These are phyloP conservation scores for Mormyrops attenuatus DNA, from an alignment of 2,797 vertebrate species.

Conservation along the genomic window DNA sequence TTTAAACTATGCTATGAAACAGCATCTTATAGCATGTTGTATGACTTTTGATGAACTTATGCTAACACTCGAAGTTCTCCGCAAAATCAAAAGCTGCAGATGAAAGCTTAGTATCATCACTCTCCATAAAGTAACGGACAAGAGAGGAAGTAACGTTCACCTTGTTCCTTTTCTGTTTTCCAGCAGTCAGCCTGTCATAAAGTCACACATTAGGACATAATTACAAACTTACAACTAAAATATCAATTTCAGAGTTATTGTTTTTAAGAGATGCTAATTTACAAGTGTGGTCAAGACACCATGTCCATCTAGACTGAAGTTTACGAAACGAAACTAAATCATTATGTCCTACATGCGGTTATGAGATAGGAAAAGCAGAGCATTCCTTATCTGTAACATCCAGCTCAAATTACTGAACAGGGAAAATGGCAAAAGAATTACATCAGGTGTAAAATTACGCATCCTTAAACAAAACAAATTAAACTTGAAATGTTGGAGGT, in stretches of 20 bases:
- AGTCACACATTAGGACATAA: not conserved
- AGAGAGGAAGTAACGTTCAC: not conserved
- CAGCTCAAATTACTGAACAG: not conserved
- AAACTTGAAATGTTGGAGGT: not conserved
- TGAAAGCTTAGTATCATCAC: not conserved
- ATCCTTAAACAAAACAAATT: not conserved
- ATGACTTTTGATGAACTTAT: not conserved
- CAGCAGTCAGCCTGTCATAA: not conserved
- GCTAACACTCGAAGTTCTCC: not conserved
- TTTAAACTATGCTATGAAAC: not conserved
- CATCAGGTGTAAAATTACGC: not conserved
- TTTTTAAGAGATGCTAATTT: not conserved
- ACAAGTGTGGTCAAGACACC: not conserved
- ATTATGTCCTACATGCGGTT: not conserved
- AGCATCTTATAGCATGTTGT: not conserved
- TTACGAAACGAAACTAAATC: not conserved
- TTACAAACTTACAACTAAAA: not conserved
- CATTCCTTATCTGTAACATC: not conserved
- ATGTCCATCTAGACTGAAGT: not conserved
- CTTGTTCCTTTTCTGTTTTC: not conserved
- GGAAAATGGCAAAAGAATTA: not conserved
- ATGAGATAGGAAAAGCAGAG: not conserved
- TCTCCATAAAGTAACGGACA: not conserved
- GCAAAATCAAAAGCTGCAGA: not conserved
- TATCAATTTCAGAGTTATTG: not conserved